Evolutionary conservation across 2,113 vertebrate genomes (phyloP).

Genomic region (Sigmodon hispidus): DNA sequence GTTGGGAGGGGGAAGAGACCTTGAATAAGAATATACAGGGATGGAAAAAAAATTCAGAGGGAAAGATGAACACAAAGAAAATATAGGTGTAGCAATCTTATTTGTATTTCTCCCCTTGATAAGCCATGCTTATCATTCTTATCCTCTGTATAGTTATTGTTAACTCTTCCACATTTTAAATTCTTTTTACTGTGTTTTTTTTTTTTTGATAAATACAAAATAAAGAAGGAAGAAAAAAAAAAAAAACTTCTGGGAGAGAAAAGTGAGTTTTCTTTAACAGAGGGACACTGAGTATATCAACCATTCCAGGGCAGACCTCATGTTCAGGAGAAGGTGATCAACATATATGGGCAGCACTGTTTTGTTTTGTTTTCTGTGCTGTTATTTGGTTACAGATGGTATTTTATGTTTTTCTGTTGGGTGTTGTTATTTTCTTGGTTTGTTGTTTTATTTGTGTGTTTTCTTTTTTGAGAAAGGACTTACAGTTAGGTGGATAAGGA

Average conservation of each 20-base stretch:
- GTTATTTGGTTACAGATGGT: background rate
- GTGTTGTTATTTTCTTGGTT: background rate
- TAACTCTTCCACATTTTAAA: no score
- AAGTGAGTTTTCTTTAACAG: background rate
- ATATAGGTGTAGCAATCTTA: no score
- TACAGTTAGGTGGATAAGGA: background rate
- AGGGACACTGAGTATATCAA: no score
- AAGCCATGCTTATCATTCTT: no score
- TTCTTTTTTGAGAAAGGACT: background rate
- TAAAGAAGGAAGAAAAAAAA: no score
- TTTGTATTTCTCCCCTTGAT: no score
- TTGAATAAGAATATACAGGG: no score
- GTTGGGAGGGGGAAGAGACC: no score
- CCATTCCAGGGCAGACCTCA: background rate
- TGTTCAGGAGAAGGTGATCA: background rate
- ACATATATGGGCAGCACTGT: no score
- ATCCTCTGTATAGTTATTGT: no score
- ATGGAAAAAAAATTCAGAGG: background rate
- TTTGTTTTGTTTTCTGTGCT: background rate
- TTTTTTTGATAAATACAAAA: no score
- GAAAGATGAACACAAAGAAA: background rate
- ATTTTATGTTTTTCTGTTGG: background rate
- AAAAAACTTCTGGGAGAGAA: background rate
- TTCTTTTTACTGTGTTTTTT: no score
- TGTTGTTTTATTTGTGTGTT: background rate